Evolutionary conservation across 2,113 vertebrate species (phyloP).

Genomic region (Cyprinodon tularosa): DNA sequence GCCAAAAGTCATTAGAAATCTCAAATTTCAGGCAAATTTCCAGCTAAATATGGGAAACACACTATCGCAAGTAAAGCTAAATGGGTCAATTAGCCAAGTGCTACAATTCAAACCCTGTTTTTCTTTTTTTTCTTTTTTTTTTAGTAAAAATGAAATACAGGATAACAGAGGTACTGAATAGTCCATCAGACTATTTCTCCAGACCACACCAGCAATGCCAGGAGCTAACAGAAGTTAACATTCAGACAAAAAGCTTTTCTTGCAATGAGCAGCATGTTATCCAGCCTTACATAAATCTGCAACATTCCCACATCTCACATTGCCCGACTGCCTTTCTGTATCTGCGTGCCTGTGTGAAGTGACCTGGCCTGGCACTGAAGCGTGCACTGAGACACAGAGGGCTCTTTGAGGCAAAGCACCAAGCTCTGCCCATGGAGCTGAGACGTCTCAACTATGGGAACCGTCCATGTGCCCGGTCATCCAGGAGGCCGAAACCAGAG

Average conservation of each 20-base stretch:
- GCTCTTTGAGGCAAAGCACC: conserved; percentile 74
- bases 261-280: conserved; percentile 77
- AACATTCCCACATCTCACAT: conserved; percentile 73
- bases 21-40: too few relatives aligned
- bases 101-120: too few relatives aligned
- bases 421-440: conserved; percentile 58
- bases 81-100: too few relatives aligned
- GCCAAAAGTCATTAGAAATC: too few relatives aligned
- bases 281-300: conserved; percentile 66
- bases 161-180: background rate
- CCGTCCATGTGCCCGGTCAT: conserved; percentile 65
- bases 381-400: conserved; percentile 72
- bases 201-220: conserved; percentile 71
- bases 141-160: conserved; percentile 8
- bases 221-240: conserved; percentile 75
- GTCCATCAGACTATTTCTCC: conserved; percentile 34
- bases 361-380: conserved; percentile 32
- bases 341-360: conserved; percentile 59
- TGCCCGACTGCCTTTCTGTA: conserved; percentile 59
- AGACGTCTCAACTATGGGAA: conserved; percentile 81
- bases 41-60: too few relatives aligned
- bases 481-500: conserved; percentile 70
- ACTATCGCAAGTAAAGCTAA: too few relatives aligned
- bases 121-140: too few relatives aligned
- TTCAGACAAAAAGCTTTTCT: conserved; percentile 80